Percentiles rank a stretch among this genome's conserved stretches.
phyloP scores from a whole-genome alignment of 2,888 invertebrate species.

The Mythimna albipuncta region DNA sequence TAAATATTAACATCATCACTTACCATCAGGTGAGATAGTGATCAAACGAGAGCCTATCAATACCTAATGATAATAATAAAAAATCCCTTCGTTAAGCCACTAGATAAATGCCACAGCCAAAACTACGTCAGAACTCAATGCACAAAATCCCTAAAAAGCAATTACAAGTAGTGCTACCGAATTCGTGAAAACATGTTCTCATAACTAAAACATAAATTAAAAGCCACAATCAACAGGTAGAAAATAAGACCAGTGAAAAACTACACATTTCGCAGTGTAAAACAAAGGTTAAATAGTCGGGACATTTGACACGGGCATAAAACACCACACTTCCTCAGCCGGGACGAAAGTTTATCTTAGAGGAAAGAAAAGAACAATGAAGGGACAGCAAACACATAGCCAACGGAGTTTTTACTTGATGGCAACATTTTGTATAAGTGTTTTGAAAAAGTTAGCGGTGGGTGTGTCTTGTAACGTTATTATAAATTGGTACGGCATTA shows the following conservation, averaged over 20 bases:
- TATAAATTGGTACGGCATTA: background rate
- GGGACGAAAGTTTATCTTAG: constrained; percentile 69
- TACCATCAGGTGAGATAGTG: too few species aligned
- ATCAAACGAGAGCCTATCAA: too few species aligned
- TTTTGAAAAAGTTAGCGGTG: constrained; percentile 36
- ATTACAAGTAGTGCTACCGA: background rate
- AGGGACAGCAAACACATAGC: constrained; percentile 66
- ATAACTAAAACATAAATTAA: constrained; percentile 14
- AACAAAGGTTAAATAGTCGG: constrained; percentile 66
- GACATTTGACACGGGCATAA: constrained; percentile 77
- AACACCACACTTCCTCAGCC: constrained; percentile 69
- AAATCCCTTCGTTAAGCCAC: background rate
- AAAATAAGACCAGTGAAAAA: constrained; percentile 28
- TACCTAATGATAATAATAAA: too few species aligned
- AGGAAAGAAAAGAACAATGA: constrained; percentile 68
- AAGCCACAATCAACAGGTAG: constrained; percentile 59
- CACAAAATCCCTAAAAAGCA: background rate
- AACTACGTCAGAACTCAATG: background rate
- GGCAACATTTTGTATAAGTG: constrained; percentile 53
- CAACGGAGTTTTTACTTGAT: constrained; percentile 60
- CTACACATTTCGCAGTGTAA: constrained; percentile 58
- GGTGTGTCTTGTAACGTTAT: constrained; percentile 20
- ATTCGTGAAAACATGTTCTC: background rate
- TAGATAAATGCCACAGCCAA: background rate
- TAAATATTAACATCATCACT: too few species aligned